These are phyloP conservation scores for Rhizoglyphus robini DNA, from an alignment of 1,140 invertebrate genomes.

Conservation along the genomic window DNA sequence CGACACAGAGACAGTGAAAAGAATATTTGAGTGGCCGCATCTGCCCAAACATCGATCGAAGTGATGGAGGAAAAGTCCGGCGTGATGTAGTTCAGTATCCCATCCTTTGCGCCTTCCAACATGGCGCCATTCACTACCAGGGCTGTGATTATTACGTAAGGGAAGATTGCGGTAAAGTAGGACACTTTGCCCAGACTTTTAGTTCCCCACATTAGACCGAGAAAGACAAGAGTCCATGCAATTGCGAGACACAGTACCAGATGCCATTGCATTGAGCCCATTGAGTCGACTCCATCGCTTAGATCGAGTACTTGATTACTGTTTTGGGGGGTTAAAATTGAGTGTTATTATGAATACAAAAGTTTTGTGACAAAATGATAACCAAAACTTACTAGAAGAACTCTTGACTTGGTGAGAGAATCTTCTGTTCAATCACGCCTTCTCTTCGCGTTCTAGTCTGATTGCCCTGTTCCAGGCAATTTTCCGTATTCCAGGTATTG, in stretches of 20 bases:
- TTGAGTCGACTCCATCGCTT: not conserved
- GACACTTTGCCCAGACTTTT: constrained; percentile 39
- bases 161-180: constrained; percentile 71
- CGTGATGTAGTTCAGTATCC: constrained; percentile 35
- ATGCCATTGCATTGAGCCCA: not conserved
- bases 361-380: too few species aligned
- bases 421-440: not conserved
- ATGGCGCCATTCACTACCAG: constrained; percentile 30
- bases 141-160: constrained; percentile 39
- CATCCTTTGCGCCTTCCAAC: constrained; percentile 29
- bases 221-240: constrained; percentile 36
- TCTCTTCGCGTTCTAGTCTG: not conserved
- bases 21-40: constrained; percentile 36
- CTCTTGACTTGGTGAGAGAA: not conserved
- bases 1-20: constrained; percentile 67
- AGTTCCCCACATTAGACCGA: constrained; percentile 37
- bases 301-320: not conserved
- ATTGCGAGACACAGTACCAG: constrained; percentile 35
- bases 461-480: not conserved
- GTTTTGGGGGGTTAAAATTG: too few species aligned
- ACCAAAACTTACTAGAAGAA: not conserved
- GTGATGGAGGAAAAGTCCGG: constrained; percentile 30
- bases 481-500: not conserved
- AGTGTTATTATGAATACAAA: too few species aligned
- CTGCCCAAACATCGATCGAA: constrained; percentile 21